phyloP scores from a whole-genome alignment of 2,888 invertebrate genomes.

The Camptogramma bilineatum region DNA sequence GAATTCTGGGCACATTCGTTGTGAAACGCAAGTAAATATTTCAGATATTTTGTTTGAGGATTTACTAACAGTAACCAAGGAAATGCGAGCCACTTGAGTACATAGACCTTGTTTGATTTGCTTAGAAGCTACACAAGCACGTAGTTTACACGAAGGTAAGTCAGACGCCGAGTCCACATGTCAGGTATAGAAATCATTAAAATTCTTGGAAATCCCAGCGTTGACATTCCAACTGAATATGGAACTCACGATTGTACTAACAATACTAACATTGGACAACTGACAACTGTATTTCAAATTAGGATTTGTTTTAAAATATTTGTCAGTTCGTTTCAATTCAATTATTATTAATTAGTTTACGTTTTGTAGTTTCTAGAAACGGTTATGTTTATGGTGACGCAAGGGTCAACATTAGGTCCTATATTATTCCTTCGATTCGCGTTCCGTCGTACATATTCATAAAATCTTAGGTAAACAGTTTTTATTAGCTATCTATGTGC shows the following conservation, averaged over 20 bases:
- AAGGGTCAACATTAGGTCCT: constrained; percentile 9
- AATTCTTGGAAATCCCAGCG: constrained; percentile 40
- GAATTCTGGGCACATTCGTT: constrained; percentile 61
- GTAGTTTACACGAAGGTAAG: constrained; percentile 26
- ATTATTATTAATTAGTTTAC: not conserved
- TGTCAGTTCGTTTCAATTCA: not conserved
- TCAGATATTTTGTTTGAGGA: constrained; percentile 67
- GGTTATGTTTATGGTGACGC: not conserved
- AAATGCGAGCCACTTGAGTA: constrained; percentile 61
- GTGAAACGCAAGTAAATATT: constrained; percentile 62
- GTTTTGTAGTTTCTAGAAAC: not conserved
- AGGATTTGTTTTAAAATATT: not conserved
- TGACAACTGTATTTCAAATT: constrained; percentile 14
- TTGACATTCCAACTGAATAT: constrained; percentile 31
- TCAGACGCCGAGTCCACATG: constrained; percentile 12
- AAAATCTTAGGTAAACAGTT: constrained; percentile 20
- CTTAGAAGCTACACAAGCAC: constrained; percentile 36
- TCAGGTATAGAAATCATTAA: constrained; percentile 35
- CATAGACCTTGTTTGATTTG: constrained; percentile 46
- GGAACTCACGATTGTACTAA: constrained; percentile 20
- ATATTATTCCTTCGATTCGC: constrained; percentile 10
- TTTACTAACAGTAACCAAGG: constrained; percentile 68
- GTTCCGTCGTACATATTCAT: not conserved
- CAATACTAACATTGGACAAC: constrained; percentile 12
- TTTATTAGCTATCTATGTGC: constrained; percentile 35